phyloP scores from a whole-genome alignment of 2,113 vertebrate genomes.

The Lanius ludovicianus region DNA sequence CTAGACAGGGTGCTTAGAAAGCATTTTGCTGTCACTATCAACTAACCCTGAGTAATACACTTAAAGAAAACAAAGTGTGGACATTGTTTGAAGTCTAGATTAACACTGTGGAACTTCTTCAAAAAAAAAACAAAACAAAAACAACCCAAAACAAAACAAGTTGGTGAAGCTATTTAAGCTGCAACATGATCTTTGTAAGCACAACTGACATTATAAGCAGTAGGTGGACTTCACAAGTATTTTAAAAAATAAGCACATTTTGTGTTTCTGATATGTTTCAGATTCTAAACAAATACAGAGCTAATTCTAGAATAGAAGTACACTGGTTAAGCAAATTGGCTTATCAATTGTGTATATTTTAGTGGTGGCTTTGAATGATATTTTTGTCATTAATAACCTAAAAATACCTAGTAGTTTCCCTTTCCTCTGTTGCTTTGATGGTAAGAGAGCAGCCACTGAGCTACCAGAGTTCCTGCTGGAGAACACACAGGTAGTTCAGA shows the following conservation, averaged over 20 bases:
- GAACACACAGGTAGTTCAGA: slow-evolving; percentile 16
- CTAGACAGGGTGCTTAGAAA: slow-evolving; percentile 74
- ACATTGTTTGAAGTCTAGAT: slow-evolving; percentile 51
- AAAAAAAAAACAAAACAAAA: not conserved
- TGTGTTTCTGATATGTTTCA: not conserved
- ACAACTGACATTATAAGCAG: not conserved
- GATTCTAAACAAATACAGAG: not conserved
- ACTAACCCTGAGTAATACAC: slow-evolving; percentile 66
- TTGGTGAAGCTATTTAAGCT: slow-evolving; percentile 7
- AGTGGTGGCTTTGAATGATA: not conserved
- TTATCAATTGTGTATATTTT: not conserved
- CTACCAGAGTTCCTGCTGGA: not conserved
- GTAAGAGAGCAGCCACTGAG: slow-evolving; percentile 2
- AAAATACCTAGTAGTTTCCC: not conserved
- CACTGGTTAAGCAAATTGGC: not conserved
- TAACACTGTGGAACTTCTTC: not conserved
- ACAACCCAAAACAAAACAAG: no score
- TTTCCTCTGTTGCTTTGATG: not conserved
- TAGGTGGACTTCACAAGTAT: not conserved
- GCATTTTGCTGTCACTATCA: slow-evolving; percentile 72
- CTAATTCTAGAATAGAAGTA: not conserved
- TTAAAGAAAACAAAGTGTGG: slow-evolving; percentile 58
- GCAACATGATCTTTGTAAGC: slow-evolving; percentile 11
- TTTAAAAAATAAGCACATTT: not conserved
- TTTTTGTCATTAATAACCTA: not conserved